Base-by-base conservation (phyloP, 2,113 vertebrate genomes). In the Pedetes capensis region DNA sequence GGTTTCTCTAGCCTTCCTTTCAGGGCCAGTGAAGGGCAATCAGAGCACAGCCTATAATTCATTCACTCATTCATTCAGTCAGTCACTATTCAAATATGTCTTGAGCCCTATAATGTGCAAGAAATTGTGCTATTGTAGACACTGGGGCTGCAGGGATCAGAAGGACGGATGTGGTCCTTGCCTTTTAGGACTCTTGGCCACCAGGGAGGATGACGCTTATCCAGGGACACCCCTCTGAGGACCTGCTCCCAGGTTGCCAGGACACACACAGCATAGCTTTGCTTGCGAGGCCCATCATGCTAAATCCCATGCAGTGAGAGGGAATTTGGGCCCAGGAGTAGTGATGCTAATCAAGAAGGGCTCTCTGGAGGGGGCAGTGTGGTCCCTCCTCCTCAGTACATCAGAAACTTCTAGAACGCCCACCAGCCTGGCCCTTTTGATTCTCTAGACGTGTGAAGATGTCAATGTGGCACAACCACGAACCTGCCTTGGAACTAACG, bases 201-300 rank as follows among this genome's bases (percentile, higher is more conserved):
- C 10, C 0, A 14, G 57, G 18, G 71, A 44, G 88, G 69, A 13
- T 49, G 49, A 2, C 25, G 7, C 10, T 32, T 39, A 23, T 39
- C 5, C 12, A 25, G 20, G 20, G 2, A 5, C 53, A 42, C 37
- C 29, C 37, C 55, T 27, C 22, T 64, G 29, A 13, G 34, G 16
- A 51, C 12, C 25, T 71, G 78, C 1, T n/a, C 47, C 44, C 51
- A 61, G 44, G 22, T 2, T 63, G 47, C 1, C 9, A 16, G 0
- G 10, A 47, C 1, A 39, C 11, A 53, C 5, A 20, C 9, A 11
- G 5, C 12, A 9, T 6, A 10, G 27, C 32, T 83, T 66, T 81
- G 16, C 11, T 14, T 8, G 10, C 87, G 4, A 42, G 4, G 12
- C 0, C 34, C 27, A 34, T n/a, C 12, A 0, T 25, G 34, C 25